A percentile compares a stretch with the other conserved stretches of the same genome.
Conservation (phyloP, 2,888 invertebrate genomes). For the Mamestra brassicae region DNA sequence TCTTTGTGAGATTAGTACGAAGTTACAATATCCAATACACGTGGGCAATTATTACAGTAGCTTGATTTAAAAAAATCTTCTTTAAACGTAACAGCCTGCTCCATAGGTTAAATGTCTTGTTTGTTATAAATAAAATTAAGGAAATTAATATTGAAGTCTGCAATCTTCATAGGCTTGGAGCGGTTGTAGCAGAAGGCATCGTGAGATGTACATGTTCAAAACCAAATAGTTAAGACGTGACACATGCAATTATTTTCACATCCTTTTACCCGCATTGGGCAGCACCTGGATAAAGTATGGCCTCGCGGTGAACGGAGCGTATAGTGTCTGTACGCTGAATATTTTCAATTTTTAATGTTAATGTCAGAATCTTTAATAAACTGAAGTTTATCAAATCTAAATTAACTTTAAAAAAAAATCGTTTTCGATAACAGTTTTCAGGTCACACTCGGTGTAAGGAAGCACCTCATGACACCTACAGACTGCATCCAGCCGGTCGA, state of each 20-base stretch:
- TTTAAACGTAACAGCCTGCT: constrained; percentile 6
- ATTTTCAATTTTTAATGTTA: constrained; percentile 20
- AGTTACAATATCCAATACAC: constrained; percentile 20
- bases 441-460: not conserved
- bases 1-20: constrained; percentile 22
- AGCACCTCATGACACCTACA: not conserved
- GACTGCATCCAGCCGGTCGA: not conserved
- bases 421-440: constrained; percentile 5
- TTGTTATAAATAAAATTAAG: not conserved
- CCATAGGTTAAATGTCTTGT: constrained; percentile 2
- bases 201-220: not conserved
- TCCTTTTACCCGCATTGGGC: not conserved
- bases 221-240: not conserved
- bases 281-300: not conserved
- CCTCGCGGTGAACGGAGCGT: not conserved
- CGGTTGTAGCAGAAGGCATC: not conserved
- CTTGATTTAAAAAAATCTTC: not conserved
- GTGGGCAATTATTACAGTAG: constrained; percentile 15
- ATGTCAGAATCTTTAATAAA: constrained; percentile 45
- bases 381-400: constrained; percentile 44
- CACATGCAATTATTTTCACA: not conserved
- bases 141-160: not conserved
- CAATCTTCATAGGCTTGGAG: not conserved
- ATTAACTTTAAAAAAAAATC: constrained; percentile 38
- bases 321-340: not conserved